phyloP scores from a whole-genome alignment of 1,140 invertebrate species.

The Formica selysi region DNA sequence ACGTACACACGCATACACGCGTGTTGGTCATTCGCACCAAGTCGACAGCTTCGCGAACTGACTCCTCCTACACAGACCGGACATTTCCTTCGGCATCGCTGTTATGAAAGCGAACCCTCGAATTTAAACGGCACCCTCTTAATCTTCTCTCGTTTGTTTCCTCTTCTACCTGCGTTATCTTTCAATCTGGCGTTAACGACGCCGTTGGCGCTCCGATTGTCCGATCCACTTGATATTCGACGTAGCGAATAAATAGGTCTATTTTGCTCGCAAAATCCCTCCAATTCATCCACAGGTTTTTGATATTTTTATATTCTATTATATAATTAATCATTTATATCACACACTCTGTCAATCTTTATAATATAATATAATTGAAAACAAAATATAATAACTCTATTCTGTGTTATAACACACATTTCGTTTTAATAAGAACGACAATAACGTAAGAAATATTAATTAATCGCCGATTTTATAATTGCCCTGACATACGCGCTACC shows the following conservation, averaged over 20 bases:
- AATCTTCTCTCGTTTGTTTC: constrained; percentile 64
- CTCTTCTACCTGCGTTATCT: constrained; percentile 63
- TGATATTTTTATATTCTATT: background rate
- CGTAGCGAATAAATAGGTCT: constrained; percentile 27
- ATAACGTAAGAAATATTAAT: constrained; percentile 50
- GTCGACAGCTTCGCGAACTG: constrained; percentile 56
- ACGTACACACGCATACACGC: background rate
- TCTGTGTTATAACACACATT: background rate
- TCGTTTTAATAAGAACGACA: no score
- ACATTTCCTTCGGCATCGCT: constrained; percentile 55
- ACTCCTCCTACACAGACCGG: constrained; percentile 58
- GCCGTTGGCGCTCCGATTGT: constrained; percentile 30
- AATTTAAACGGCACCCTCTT: constrained; percentile 65
- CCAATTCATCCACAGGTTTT: background rate
- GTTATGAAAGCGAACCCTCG: constrained; percentile 61
- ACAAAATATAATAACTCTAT: background rate
- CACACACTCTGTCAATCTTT: background rate
- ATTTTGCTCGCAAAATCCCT: constrained; percentile 7
- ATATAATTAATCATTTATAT: background rate
- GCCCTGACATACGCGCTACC: constrained; percentile 46
- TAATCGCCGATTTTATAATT: constrained; percentile 66
- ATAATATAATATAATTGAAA: background rate
- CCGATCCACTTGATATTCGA: constrained; percentile 42
- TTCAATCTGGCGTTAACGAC: constrained; percentile 45
- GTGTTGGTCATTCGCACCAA: constrained; percentile 51